These are phyloP conservation scores for Psilopsiagon aymara DNA, from an alignment of 2,113 vertebrate genomes.

Conservation along the genomic window DNA sequence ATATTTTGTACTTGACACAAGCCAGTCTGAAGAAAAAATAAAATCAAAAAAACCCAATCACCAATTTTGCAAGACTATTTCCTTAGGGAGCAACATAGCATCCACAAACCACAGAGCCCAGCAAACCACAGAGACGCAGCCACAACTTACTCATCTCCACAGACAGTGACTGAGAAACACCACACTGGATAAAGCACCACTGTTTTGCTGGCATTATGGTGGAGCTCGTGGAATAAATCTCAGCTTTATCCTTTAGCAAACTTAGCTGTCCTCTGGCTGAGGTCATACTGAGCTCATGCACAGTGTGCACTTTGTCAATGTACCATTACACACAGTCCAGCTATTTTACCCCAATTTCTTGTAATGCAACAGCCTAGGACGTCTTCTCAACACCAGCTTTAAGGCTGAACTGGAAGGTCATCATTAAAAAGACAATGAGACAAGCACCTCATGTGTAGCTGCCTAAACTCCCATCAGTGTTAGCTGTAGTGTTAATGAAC, in stretches of 20 bases:
- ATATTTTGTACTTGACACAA: background rate
- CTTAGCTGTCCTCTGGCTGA: rapidly evolving
- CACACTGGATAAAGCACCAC: rapidly evolving
- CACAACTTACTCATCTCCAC: rapidly evolving
- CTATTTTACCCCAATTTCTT: rapidly evolving
- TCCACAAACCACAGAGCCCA: rapidly evolving
- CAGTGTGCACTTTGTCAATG: rapidly evolving
- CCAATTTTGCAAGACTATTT: background rate
- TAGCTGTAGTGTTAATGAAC: background rate
- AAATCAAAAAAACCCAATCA: background rate
- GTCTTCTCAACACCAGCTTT: rapidly evolving
- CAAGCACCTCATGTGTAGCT: background rate
- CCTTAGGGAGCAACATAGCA: background rate
- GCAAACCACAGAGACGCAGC: background rate
- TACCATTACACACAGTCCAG: rapidly evolving
- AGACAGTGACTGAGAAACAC: rapidly evolving
- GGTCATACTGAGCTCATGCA: rapidly evolving
- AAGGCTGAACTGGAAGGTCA: background rate
- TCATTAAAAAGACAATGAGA: background rate
- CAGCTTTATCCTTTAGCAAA: background rate
- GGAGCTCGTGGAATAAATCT: rapidly evolving
- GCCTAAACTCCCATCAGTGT: rapidly evolving
- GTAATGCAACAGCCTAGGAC: rapidly evolving
- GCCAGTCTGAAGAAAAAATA: background rate
- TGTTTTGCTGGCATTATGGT: rapidly evolving